Percentiles rank a stretch among this genome's conserved stretches.
These are phyloP conservation scores for Forbesichthys papilliferus DNA, from an alignment of 2,113 vertebrate species.

Conservation along the genomic window DNA sequence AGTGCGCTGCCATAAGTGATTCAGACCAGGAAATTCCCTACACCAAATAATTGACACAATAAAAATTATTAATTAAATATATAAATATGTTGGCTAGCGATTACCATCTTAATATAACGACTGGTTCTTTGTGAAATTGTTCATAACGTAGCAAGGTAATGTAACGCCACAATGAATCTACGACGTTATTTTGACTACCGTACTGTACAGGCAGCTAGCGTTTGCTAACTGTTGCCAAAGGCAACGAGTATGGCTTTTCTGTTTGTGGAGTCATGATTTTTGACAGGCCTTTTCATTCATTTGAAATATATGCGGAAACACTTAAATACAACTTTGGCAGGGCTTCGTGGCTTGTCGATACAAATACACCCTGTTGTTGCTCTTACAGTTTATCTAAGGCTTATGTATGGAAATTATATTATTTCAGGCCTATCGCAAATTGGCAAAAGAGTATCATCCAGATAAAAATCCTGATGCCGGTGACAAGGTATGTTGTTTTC, in stretches of 20 bases:
- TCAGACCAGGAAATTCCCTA: background rate
- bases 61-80: too few relatives aligned
- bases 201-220: background rate
- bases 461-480: conserved; percentile 99
- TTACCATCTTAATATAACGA: background rate
- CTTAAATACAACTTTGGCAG: too few relatives aligned
- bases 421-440: conserved; percentile 91
- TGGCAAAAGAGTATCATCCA: conserved; percentile 98
- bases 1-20: background rate
- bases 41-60: background rate
- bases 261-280: conserved; percentile 37
- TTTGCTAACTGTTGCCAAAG: conserved; percentile 19
- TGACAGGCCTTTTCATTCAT: conserved; percentile 22
- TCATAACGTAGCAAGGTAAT: background rate
- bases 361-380: too few relatives aligned
- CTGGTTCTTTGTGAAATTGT: background rate
- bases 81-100: background rate
- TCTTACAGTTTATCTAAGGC: too few relatives aligned
- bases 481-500: conserved; percentile 86
- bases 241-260: conserved; percentile 16
- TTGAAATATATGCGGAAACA: too few relatives aligned
- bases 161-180: background rate
- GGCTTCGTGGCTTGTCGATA: too few relatives aligned
- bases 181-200: background rate
- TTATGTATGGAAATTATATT: conserved; percentile 13